Evolutionary conservation across 2,797 vertebrate species (phyloP), one percentile per base, ranked within the genome.

Genomic region (Paguma larvata): DNA sequence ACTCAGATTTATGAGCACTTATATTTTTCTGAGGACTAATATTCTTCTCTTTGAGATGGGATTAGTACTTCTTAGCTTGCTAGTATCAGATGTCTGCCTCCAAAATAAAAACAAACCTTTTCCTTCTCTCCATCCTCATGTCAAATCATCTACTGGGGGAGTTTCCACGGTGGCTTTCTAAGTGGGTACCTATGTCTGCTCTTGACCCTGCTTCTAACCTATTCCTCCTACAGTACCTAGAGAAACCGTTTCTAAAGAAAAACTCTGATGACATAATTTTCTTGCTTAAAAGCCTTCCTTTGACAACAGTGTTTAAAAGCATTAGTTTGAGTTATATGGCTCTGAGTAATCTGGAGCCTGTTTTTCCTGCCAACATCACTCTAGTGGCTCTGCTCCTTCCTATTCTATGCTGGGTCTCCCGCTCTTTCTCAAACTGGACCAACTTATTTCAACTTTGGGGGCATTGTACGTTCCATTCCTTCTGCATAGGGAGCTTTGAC

Each of bases 1-100:
- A 72, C 53, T 84, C 44, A 30, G 63, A 85, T 56, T 56, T 59
- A 79, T 72, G 85, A 85, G 46, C 0, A 1, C 30, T 65, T 78
- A 63, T 48, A 44, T 23, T 56, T 85, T 84, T 53, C 25, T 79
- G 41, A 73, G 23, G 30, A 67, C 32, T 23, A 19, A 41, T 92
- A 85, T 79, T 46, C 34, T 65, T 78, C 65, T 91, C 15, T 77
- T 87, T 92, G 89, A 80, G n/a, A 85, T 79, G 27, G 65, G 56
- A 53, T 77, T 34, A 77, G 62, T 92, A 70, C 46, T 56, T 78
- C 23, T 84, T 48, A 63, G 27, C 78, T 85, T 73, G 25, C 34
- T 72, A 65, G 41, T 87, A n/a, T 89, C 34, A 88, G 70, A 70
- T 38, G 2, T 15, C 14, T 32, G 13, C 78, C n/a, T 53, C 30